Conservation (phyloP, 2,888 invertebrate species). For the Crepidodera aurea region DNA sequence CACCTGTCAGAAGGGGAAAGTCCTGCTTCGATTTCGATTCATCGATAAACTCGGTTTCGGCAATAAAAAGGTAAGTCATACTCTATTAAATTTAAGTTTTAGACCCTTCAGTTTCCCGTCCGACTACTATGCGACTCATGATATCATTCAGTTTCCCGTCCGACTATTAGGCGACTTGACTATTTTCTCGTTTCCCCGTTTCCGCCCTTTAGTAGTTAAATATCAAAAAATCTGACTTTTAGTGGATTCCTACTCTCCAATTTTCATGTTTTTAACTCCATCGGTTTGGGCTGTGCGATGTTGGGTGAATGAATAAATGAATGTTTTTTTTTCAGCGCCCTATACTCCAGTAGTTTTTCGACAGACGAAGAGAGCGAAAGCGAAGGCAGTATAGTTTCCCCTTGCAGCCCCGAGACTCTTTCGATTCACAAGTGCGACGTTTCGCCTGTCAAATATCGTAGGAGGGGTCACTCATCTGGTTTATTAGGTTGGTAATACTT, state of each 20-base stretch:
- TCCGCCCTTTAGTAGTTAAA: too few species aligned
- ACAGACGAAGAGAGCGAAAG: constrained; percentile 63
- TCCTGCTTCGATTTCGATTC: constrained; percentile 87
- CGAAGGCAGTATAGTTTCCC: constrained; percentile 62
- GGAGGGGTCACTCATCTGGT: constrained; percentile 58
- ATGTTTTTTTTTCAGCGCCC: constrained; percentile 68
- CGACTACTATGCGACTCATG: too few species aligned
- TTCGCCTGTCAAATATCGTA: constrained; percentile 52
- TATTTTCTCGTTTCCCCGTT: too few species aligned
- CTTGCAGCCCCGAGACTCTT: constrained; percentile 60
- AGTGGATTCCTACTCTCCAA: too few species aligned
- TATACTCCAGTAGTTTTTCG: constrained; percentile 67
- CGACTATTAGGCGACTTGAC: too few species aligned
- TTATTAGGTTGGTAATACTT: constrained; percentile 60
- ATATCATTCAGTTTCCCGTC: too few species aligned
- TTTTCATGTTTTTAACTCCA: too few species aligned
- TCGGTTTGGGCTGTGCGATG: too few species aligned
- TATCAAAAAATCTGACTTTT: too few species aligned
- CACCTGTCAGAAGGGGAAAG: constrained; percentile 79
- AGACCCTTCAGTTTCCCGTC: too few species aligned
- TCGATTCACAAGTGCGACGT: constrained; percentile 49
- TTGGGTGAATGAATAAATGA: too few species aligned
- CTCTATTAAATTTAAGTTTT: neutral
- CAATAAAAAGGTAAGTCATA: constrained; percentile 76
- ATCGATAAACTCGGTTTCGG: constrained; percentile 78